Conservation (phyloP, 2,888 invertebrate species). For the Celastrina argiolus region DNA sequence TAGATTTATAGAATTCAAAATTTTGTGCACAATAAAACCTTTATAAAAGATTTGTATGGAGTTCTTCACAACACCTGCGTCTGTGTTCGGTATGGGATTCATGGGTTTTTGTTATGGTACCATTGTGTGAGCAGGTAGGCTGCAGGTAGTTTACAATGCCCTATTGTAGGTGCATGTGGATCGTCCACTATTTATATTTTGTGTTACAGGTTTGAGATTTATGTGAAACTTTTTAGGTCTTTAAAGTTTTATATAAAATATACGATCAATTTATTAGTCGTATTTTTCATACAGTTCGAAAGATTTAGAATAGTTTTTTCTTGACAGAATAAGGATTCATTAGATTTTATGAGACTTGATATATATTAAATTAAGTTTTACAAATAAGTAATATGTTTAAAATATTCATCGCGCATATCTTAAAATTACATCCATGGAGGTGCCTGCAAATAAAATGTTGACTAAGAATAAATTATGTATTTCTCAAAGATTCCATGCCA, state of each 20-base stretch:
- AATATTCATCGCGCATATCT: neutral
- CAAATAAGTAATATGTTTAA: too few relatives aligned
- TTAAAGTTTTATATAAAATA: too few relatives aligned
- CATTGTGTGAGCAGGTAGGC: conserved; percentile 9
- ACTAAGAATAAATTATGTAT: neutral
- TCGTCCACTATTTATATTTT: neutral
- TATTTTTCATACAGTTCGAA: too few relatives aligned
- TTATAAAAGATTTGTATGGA: neutral
- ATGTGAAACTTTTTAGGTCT: neutral
- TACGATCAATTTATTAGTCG: neutral
- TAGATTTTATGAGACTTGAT: too few relatives aligned
- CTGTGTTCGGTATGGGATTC: neutral
- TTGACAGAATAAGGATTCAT: too few relatives aligned
- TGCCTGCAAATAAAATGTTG: neutral
- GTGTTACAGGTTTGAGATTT: neutral
- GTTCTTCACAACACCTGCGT: neutral
- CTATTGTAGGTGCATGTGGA: conserved; percentile 1
- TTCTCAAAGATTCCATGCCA: neutral
- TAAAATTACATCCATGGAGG: neutral
- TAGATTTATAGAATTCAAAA: conserved; percentile 1
- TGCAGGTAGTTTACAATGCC: neutral
- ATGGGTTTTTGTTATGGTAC: neutral
- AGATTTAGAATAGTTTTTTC: too few relatives aligned
- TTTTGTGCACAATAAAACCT: neutral
- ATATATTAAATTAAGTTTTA: too few relatives aligned